These are phyloP conservation scores for Leptobrachium leishanense DNA, from an alignment of 2,113 vertebrate species.

Conservation along the genomic window DNA sequence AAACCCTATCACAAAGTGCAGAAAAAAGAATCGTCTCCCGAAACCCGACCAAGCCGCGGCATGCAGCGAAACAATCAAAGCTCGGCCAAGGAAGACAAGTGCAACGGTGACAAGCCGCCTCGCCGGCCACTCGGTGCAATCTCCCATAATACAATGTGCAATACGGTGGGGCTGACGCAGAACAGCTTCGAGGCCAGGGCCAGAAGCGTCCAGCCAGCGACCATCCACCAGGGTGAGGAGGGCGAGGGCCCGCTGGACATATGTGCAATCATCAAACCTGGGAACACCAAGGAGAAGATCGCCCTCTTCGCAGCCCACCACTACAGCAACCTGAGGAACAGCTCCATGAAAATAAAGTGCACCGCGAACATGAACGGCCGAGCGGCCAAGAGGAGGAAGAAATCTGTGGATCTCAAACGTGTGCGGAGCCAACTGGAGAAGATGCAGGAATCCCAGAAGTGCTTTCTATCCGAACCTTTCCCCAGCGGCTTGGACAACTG, in stretches of 20 bases:
- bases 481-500: conserved; percentile 68
- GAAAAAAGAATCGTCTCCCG: conserved; percentile 69
- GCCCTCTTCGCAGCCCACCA: conserved; percentile 88
- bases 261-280: conserved; percentile 90
- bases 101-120: conserved; percentile 58
- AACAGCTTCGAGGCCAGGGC: conserved; percentile 57
- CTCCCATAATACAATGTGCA: conserved; percentile 76
- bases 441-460: conserved; percentile 62
- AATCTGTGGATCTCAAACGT: conserved; percentile 72
- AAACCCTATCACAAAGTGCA: conserved; percentile 81
- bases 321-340: conserved; percentile 57
- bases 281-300: conserved; percentile 94
- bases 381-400: conserved; percentile 79
- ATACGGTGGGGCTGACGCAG: conserved; percentile 63
- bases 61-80: conserved; percentile 64
- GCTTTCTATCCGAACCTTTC: conserved; percentile 65
- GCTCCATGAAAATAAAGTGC: conserved; percentile 81
- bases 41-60: conserved; percentile 61
- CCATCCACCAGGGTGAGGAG: conserved; percentile 73
- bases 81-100: conserved; percentile 61
- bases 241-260: conserved; percentile 75
- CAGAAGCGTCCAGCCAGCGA: conserved; percentile 55
- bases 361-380: conserved; percentile 81
- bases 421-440: conserved; percentile 69
- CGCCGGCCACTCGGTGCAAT: conserved; percentile 71